Percentiles rank a stretch among this genome's conserved stretches.
phyloP scores from a whole-genome alignment of 1,140 invertebrate species.

The Theocolax elegans region DNA sequence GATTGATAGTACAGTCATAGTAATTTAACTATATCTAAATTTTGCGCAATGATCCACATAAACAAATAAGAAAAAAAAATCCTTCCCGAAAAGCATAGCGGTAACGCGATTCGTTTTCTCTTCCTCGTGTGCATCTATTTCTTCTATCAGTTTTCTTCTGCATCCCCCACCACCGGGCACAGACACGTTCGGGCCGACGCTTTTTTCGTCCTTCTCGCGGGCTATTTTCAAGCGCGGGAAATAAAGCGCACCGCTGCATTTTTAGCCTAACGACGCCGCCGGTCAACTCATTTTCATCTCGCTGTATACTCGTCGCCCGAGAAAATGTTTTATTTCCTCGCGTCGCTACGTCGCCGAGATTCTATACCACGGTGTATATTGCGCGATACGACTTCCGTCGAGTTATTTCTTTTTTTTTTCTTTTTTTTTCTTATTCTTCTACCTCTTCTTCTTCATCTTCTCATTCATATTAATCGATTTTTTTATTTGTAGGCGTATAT shows the following conservation, averaged over 20 bases:
- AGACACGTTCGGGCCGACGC: background rate
- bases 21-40: too few relatives aligned
- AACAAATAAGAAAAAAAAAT: too few relatives aligned
- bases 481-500: too few relatives aligned
- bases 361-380: too few relatives aligned
- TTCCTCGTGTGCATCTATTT: conserved; percentile 15
- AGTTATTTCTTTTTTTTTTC: too few relatives aligned
- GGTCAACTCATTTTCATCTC: conserved; percentile 61
- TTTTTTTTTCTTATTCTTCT: too few relatives aligned
- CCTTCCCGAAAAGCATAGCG: too few relatives aligned
- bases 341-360: background rate
- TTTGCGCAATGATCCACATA: too few relatives aligned
- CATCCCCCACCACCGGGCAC: background rate
- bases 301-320: background rate
- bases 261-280: conserved; percentile 60
- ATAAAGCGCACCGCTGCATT: conserved; percentile 62
- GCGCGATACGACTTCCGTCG: too few relatives aligned
- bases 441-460: too few relatives aligned
- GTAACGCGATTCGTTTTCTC: background rate
- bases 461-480: too few relatives aligned
- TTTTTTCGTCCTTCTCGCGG: conserved; percentile 40
- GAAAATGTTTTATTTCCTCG: background rate
- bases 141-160: conserved; percentile 9
- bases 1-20: too few relatives aligned
- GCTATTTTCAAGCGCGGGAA: conserved; percentile 64